A percentile compares a stretch with the other conserved stretches of the same genome.
Evolutionary conservation across 2,888 invertebrate genomes (phyloP).

Genomic region (Chymomyza amoena): DNA sequence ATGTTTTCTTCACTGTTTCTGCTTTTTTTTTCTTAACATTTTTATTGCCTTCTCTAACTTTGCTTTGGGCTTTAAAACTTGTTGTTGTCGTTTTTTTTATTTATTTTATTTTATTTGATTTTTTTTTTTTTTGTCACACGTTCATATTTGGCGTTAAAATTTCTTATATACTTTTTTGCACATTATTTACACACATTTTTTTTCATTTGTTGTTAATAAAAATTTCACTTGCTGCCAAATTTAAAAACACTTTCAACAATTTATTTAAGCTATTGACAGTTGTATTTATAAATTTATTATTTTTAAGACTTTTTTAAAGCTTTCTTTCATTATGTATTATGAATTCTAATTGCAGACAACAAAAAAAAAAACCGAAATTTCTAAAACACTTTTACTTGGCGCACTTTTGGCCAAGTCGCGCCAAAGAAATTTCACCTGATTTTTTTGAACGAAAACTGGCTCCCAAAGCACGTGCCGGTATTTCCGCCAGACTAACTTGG

Average conservation of each 20-base stretch:
- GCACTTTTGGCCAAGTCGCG: not conserved
- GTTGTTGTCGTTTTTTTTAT: conserved; percentile 15
- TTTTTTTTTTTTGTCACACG: conserved; percentile 14
- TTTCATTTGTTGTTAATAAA: conserved; percentile 34
- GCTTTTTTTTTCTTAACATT: not conserved
- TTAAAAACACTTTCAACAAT: not conserved
- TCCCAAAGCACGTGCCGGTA: conserved; percentile 26
- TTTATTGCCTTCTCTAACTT: not conserved
- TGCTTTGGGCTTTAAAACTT: conserved; percentile 11
- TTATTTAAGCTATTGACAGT: not conserved
- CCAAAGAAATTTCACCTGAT: conserved; percentile 35
- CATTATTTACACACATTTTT: conserved; percentile 44
- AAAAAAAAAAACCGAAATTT: not conserved
- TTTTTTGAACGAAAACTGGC: not conserved
- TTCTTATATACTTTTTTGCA: conserved; percentile 13
- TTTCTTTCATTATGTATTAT: no score
- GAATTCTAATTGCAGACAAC: not conserved
- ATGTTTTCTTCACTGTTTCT: not conserved
- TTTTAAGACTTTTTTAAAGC: not conserved
- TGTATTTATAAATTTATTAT: not conserved
- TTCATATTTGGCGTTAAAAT: conserved; percentile 13
- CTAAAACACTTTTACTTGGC: conserved; percentile 3
- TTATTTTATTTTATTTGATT: conserved; percentile 5
- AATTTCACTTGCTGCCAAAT: not conserved
- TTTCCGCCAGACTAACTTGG: no score